Conservation (phyloP, 2,888 invertebrate genomes). For the Diarsia mendica region DNA sequence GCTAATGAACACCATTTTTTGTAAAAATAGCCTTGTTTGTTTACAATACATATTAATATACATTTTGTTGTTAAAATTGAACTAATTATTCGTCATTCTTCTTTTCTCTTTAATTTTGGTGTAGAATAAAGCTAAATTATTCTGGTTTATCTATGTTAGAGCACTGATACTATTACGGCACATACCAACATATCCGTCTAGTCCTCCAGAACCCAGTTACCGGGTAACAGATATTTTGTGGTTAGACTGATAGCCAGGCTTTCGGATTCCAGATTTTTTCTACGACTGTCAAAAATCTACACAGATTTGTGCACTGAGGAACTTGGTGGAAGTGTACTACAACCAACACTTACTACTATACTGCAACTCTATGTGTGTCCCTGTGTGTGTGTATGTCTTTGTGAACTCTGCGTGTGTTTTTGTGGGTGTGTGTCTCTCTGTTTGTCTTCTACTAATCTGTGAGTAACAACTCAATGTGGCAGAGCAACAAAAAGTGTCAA, state of each 20-base stretch:
- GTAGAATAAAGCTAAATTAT: neutral
- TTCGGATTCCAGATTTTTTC: neutral
- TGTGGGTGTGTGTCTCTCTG: too few relatives aligned
- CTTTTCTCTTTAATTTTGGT: neutral
- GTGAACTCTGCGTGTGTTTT: too few relatives aligned
- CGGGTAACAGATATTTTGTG: neutral
- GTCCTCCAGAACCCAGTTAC: neutral
- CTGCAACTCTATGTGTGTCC: too few relatives aligned
- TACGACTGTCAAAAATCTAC: neutral
- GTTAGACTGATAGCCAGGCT: neutral
- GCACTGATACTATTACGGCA: neutral
- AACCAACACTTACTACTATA: too few relatives aligned
- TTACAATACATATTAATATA: neutral
- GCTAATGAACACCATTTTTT: slow-evolving; percentile 8
- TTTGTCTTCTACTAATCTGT: too few relatives aligned
- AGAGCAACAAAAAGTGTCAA: neutral
- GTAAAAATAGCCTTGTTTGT: neutral
- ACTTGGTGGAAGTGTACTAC: too few relatives aligned
- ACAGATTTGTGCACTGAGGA: too few relatives aligned
- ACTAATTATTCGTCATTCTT: neutral
- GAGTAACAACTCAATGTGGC: neutral
- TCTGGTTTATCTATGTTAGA: neutral
- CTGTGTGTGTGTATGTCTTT: too few relatives aligned
- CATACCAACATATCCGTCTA: neutral
- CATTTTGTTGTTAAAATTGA: too few relatives aligned